Evolutionary conservation across 2,113 vertebrate species (phyloP), one percentile per base, ranked within the genome.

Genomic region (Triplophysa dalaica): DNA sequence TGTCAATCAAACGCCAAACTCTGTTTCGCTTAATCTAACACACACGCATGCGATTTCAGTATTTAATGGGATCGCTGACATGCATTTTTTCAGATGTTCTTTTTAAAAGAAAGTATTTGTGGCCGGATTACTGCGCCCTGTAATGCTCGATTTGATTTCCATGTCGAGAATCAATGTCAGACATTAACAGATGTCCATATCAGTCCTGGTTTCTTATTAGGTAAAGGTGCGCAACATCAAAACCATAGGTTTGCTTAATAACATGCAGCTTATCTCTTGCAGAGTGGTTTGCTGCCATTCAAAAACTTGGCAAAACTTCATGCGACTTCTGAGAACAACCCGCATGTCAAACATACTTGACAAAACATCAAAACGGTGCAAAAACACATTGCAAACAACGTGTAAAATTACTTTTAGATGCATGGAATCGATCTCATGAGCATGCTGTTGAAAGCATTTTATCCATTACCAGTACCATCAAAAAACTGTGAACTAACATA

Each of bases 1-100:
- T 50, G 75, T 70, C 61, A 84, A 84, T 63, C 9, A 50, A 61
- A 79, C 2, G 14, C 48, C 69, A 22, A 77, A 67, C 56, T 38
- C 29, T 26, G 62, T 14, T 19, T 58, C 19, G 12, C 43, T 54
- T 70, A 65, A 50, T 80, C 50, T 70, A 33, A 50, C 60, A 69
- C 19, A 43, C 13, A 10, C 9, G 17, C 21, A 43, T 22, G 16
- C 29, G 17, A 52, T 52, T 48, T 26, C 29, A 62, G 22, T 58
- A 43, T 64, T 22, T 48, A 58, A 14, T 29, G 48, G 48, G 43
- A 13, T 26, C 26, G 17, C 61, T 52, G 17, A 76, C 21, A 33
- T 14, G 2, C n/a, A 8, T 26, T 54, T 62, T 43, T 22, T 61
- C 14, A 13, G 19, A 1, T 0, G 50, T 2, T 24, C 70, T n/a